phyloP scores from a whole-genome alignment of 2,113 vertebrate species.

The Cynopterus brachyotis region DNA sequence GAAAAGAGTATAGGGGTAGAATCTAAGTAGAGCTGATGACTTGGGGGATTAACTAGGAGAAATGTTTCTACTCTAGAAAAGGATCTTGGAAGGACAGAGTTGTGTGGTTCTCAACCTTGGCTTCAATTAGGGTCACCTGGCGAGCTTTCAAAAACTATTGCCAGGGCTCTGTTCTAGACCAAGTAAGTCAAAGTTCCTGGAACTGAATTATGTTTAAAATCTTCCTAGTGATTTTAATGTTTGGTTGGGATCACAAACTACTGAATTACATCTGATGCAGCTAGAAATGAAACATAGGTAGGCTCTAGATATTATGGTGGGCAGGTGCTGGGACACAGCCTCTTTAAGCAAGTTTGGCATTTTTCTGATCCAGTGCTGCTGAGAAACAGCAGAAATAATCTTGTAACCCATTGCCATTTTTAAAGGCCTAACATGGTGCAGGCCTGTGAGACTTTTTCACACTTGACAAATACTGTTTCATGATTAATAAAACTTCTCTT shows the following conservation, averaged over 20 bases:
- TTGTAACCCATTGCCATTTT: background rate
- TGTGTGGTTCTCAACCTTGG: background rate
- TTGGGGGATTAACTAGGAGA: background rate
- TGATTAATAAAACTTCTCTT: constrained; percentile 18
- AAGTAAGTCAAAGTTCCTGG: background rate
- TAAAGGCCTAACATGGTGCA: constrained; percentile 44
- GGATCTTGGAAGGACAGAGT: background rate
- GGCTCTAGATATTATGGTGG: background rate
- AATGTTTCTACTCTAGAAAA: background rate
- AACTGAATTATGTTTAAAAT: background rate
- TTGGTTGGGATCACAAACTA: background rate
- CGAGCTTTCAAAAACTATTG: background rate
- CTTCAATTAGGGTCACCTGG: background rate
- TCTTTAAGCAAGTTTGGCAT: background rate
- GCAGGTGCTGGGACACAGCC: background rate
- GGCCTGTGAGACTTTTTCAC: background rate
- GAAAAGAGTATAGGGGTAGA: background rate
- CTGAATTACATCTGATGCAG: background rate
- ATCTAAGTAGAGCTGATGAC: background rate
- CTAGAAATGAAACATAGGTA: background rate
- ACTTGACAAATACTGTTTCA: background rate
- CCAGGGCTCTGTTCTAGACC: background rate
- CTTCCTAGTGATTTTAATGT: background rate
- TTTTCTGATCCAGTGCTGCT: background rate
- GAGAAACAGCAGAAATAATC: constrained; percentile 25